phyloP scores from a whole-genome alignment of 1,140 invertebrate genomes.

The Orussus abietinus region DNA sequence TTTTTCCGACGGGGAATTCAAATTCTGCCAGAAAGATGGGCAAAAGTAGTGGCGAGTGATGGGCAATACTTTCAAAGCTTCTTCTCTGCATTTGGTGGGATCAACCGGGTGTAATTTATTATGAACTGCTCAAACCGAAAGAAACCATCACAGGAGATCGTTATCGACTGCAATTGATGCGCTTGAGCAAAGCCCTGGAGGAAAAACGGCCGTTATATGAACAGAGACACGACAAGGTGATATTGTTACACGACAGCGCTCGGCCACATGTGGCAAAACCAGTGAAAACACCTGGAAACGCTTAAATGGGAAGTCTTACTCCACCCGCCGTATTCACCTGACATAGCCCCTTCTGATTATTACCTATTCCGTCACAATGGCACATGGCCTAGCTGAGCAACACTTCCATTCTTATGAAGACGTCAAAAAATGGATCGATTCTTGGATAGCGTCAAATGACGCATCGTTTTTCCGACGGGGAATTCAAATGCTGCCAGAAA shows the following conservation, averaged over 20 bases:
- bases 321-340: conserved; percentile 28
- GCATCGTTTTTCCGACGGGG: conserved; percentile 17
- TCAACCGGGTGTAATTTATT: conserved; percentile 30
- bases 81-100: conserved; percentile 36
- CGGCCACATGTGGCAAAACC: conserved; percentile 19
- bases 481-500: conserved; percentile 21
- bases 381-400: conserved; percentile 20
- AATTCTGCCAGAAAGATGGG: too few species aligned
- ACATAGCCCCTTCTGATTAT: conserved; percentile 27
- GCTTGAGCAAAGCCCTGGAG: conserved; percentile 8
- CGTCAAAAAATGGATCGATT: conserved; percentile 21
- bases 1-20: too few species aligned
- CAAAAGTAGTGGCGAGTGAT: too few species aligned
- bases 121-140: conserved; percentile 29
- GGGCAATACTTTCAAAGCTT: too few species aligned
- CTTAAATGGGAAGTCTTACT: conserved; percentile 26
- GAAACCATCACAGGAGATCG: conserved; percentile 10
- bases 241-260: conserved; percentile 20
- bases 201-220: conserved; percentile 17
- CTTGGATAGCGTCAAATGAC: conserved; percentile 23
- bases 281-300: too few species aligned
- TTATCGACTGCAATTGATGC: conserved; percentile 7
- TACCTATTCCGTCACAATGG: too few species aligned
- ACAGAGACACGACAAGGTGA: conserved; percentile 18
- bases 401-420: conserved; percentile 21